phyloP scores from a whole-genome alignment of 2,113 vertebrate species.

The Todiramphus saurophagus region DNA sequence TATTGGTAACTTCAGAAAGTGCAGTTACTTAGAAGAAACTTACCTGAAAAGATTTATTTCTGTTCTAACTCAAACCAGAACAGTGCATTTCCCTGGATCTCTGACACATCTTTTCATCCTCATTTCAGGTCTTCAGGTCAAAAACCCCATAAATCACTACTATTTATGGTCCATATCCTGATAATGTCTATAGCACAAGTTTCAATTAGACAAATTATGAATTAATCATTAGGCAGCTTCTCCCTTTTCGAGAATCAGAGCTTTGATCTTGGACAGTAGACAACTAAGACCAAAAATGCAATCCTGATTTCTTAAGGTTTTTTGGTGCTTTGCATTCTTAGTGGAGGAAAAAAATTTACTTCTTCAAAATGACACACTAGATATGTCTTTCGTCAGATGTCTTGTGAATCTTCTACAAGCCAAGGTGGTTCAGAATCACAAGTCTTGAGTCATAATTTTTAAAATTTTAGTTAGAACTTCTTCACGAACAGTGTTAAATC shows the following conservation, averaged over 20 bases:
- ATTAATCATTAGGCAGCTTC: neutral
- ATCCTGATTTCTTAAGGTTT: neutral
- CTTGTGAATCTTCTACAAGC: neutral
- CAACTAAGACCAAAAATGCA: neutral
- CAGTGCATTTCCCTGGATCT: neutral
- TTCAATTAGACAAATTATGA: neutral
- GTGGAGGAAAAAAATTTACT: neutral
- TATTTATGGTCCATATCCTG: neutral
- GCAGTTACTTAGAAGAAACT: too few species aligned
- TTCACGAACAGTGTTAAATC: neutral
- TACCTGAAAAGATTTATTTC: too few species aligned
- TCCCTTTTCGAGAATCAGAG: neutral
- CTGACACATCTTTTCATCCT: neutral
- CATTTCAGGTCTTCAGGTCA: neutral
- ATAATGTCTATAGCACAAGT: neutral
- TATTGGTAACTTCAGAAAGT: too few species aligned
- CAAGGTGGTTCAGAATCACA: neutral
- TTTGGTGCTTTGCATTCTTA: neutral
- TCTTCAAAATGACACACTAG: neutral
- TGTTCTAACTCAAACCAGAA: too few species aligned
- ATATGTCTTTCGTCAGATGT: neutral
- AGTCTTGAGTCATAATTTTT: neutral
- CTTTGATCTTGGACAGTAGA: neutral
- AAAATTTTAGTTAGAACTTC: neutral
- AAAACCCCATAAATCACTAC: fast-evolving